Evolutionary conservation across 2,113 vertebrate species (phyloP).

Genomic region (Dicerorhinus sumatrensis): DNA sequence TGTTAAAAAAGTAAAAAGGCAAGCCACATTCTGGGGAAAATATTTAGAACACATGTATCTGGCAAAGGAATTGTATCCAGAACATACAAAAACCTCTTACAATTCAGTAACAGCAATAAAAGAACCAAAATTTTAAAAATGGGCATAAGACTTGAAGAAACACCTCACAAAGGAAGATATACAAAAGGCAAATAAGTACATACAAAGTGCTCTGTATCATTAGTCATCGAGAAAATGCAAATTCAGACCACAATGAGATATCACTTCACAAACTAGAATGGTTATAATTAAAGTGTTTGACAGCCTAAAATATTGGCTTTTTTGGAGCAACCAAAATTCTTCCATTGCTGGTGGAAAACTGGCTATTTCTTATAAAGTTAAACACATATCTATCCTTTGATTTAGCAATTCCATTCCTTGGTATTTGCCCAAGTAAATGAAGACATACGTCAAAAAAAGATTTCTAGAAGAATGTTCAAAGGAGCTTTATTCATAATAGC

Average conservation of each 20-base stretch:
- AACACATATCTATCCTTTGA: background rate
- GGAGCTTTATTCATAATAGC: background rate
- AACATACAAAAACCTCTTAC: background rate
- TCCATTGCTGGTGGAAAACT: background rate
- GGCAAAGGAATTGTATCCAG: background rate
- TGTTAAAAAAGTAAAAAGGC: background rate
- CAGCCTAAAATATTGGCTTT: background rate
- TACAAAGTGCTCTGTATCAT: background rate
- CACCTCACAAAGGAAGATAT: background rate
- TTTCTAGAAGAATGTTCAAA: background rate
- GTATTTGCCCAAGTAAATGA: background rate
- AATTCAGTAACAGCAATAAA: background rate
- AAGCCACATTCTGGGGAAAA: background rate
- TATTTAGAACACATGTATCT: constrained; percentile 22
- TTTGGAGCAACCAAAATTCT: background rate
- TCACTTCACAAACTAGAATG: background rate
- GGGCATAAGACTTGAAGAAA: background rate
- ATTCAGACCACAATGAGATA: background rate
- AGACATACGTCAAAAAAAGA: background rate
- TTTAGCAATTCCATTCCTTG: background rate
- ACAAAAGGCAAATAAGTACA: background rate
- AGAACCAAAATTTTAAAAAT: background rate
- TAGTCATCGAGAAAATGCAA: background rate
- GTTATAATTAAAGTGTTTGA: background rate
- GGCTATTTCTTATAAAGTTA: background rate